Conservation (phyloP, 2,797 vertebrate species). For the Melanogrammus aeglefinus region DNA sequence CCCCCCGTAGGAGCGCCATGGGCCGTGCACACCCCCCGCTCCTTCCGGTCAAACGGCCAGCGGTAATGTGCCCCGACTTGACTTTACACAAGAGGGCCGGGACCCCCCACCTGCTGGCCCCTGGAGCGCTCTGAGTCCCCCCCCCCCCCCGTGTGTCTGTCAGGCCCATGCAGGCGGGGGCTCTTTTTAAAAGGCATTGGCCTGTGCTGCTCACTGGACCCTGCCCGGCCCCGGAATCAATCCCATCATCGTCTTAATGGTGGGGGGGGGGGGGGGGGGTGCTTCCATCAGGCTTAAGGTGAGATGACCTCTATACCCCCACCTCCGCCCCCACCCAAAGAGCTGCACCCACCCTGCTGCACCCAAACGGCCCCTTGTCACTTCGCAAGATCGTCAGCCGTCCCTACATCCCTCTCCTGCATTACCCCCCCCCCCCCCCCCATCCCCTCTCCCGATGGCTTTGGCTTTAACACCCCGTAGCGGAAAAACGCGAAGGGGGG, state of each 20-base stretch:
- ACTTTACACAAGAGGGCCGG: constrained; percentile 45
- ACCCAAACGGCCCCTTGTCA: constrained; percentile 46
- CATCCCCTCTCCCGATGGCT: constrained; percentile 29
- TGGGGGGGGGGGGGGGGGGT: constrained; percentile 20
- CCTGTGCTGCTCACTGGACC: constrained; percentile 50
- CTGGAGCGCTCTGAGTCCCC: constrained; percentile 47
- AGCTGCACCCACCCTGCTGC: constrained; percentile 32
- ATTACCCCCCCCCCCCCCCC: constrained; percentile 36
- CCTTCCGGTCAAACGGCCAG: constrained; percentile 52
- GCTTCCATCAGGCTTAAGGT: constrained; percentile 58
- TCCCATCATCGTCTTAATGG: constrained; percentile 62
- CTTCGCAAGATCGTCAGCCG: constrained; percentile 56
- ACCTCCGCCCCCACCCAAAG: constrained; percentile 15
- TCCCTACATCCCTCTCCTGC: constrained; percentile 44
- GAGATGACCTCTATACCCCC: constrained; percentile 50
- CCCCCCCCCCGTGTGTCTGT: constrained; percentile 34
- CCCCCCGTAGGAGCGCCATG: constrained; percentile 49
- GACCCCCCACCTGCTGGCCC: constrained; percentile 47
- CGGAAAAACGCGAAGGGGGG: constrained; percentile 31
- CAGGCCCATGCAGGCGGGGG: constrained; percentile 51
- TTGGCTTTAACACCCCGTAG: constrained; percentile 35
- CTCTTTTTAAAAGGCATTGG: constrained; percentile 48
- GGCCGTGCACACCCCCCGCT: constrained; percentile 46
- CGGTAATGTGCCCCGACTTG: constrained; percentile 63
- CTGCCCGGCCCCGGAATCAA: constrained; percentile 64